These are phyloP conservation scores for Nannoperca obscura DNA, from an alignment of 2,797 vertebrate species.

Conservation along the genomic window DNA sequence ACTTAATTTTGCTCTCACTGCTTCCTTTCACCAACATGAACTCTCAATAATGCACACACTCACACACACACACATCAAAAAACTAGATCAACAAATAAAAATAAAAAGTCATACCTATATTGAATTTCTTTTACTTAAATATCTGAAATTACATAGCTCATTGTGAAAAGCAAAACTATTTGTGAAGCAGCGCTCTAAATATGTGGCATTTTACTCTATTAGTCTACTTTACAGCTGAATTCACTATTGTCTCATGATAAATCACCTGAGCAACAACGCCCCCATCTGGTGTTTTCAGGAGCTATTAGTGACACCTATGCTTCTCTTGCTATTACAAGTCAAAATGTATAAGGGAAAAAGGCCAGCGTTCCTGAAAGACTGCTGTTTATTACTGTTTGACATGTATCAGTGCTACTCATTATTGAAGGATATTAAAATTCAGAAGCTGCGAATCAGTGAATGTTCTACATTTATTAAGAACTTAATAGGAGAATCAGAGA, in stretches of 20 bases:
- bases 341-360: neutral
- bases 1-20: slow-evolving; percentile 24
- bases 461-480: neutral
- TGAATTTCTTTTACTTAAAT: neutral
- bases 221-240: neutral
- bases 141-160: neutral
- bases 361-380: neutral
- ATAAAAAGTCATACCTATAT: neutral
- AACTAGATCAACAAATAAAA: neutral
- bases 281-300: slow-evolving; percentile 51
- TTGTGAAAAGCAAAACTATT: neutral
- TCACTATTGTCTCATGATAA: neutral
- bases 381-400: neutral
- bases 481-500: neutral
- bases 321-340: neutral
- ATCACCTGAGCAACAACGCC: slow-evolving; percentile 49
- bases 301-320: neutral
- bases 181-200: neutral
- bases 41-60: neutral
- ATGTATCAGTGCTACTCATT: neutral
- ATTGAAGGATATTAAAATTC: neutral
- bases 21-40: neutral
- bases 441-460: too few relatives aligned
- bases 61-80: neutral
- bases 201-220: neutral